Evolutionary conservation across 2,888 invertebrate genomes (phyloP), one percentile per base, ranked within the genome.

Genomic region (Omphaloscelis lunosa): DNA sequence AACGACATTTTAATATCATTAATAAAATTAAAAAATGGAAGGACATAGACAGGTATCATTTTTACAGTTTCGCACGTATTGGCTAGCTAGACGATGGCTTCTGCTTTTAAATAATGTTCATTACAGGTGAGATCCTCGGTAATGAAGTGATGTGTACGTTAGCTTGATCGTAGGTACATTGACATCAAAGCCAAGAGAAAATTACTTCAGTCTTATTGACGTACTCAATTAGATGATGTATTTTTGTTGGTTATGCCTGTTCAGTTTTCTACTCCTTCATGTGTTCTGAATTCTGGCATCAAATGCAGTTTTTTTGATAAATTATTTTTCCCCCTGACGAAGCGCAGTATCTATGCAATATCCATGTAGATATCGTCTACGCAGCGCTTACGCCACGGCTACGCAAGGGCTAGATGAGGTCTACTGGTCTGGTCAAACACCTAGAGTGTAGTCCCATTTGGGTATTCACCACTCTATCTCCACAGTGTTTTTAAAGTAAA

Each of bases 81-180:
- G 8, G 2, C 45, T 45, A 41, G 15, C 23, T 56, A n/a, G 27
- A 39, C 15, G n/a, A 51, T 53, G 23, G 53, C 34, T 72, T 34
- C 45, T 77, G 11, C 15, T 48, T 58, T 82, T 34, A 34, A 34
- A 53, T 65, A 65, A 51, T 82, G 45, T 12, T 48, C 63, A 41
- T 82, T 76, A 76, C 41, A 76, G 11, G 17, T 27, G 45, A 76
- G 34, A 77, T 53, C 41, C 51, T 45, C 27, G 4, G 51, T 82
- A 75, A 15, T 78, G 29, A 80, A 61, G 23, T 48, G 34, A 23
- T 39, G 72, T 29, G 39, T 75, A 51, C 63, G 39, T 63, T 80
- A 78, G 7, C 48, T 75, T 23, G n/a, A n/a, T 56, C 59, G 6
- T 51, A 8, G 4, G 27, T 23, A 48, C 15, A 41, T 58, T 51